These are phyloP conservation scores for Parapristionchus giblindavisi DNA, from an alignment of 2,888 invertebrate genomes.

Conservation along the genomic window DNA sequence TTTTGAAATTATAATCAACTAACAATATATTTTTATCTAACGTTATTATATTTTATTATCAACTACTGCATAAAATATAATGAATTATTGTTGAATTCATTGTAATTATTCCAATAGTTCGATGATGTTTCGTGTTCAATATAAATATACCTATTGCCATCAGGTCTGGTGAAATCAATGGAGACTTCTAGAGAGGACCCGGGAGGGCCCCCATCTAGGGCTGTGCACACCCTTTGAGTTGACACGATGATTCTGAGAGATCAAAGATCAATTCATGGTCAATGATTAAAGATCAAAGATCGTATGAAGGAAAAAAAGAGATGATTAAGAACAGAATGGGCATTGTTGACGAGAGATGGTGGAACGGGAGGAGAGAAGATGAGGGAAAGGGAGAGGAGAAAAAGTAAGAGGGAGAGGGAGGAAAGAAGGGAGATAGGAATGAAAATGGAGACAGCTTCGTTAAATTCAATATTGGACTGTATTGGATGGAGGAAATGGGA, in stretches of 20 bases:
- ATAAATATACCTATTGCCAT: slow-evolving; percentile 50
- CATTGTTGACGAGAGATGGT: background rate
- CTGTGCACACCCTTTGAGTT: slow-evolving; percentile 33
- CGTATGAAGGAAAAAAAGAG: slow-evolving; percentile 24
- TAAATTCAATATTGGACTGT: background rate
- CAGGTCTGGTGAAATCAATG: slow-evolving; percentile 66
- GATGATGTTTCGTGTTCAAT: too few relatives aligned
- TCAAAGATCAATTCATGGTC: background rate
- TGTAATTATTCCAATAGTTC: too few relatives aligned
- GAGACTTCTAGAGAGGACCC: slow-evolving; percentile 55
- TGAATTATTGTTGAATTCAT: too few relatives aligned
- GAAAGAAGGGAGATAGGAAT: background rate
- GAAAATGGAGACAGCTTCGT: background rate
- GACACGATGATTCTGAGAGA: background rate
- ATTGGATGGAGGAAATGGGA: background rate
- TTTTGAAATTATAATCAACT: too few relatives aligned
- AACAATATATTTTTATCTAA: too few relatives aligned
- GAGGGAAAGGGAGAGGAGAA: slow-evolving; percentile 4
- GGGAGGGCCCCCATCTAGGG: slow-evolving; percentile 42
- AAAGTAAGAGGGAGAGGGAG: slow-evolving; percentile 5
- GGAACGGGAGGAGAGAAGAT: slow-evolving; percentile 1
- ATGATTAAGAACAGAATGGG: background rate
- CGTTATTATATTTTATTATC: too few relatives aligned
- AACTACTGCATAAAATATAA: too few relatives aligned
- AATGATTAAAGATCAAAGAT: background rate